Conservation (phyloP, 2,888 invertebrate species). For the Tiliacea aurago region DNA sequence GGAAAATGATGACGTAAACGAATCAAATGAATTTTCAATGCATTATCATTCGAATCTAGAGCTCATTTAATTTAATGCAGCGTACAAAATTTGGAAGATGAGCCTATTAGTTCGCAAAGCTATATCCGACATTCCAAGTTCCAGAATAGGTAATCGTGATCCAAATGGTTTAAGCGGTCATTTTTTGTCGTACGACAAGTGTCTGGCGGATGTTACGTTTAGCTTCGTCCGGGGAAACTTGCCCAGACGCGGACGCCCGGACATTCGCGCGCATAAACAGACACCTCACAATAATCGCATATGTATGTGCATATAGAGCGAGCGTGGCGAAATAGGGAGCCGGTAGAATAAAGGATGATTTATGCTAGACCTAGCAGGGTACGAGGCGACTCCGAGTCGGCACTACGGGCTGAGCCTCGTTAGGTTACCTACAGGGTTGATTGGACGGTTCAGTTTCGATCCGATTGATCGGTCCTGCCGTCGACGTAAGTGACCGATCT, state of each 20-base stretch:
- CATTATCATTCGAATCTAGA: constrained; percentile 10
- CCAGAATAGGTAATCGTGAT: constrained; percentile 21
- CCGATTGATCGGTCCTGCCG: no score
- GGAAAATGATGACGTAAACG: constrained; percentile 8
- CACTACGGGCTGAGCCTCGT: not conserved
- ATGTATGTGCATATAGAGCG: constrained; percentile 42
- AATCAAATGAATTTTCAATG: constrained; percentile 14
- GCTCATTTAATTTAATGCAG: constrained; percentile 4
- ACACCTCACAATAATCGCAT: constrained; percentile 41
- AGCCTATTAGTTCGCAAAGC: not conserved
- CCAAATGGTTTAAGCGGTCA: constrained; percentile 40
- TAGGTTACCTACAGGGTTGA: not conserved
- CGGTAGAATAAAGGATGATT: not conserved
- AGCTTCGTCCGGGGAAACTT: constrained; percentile 64
- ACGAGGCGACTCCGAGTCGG: not conserved
- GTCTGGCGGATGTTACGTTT: constrained; percentile 61
- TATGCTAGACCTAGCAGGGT: not conserved
- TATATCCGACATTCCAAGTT: constrained; percentile 6
- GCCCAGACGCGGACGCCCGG: constrained; percentile 54
- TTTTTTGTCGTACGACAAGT: constrained; percentile 50
- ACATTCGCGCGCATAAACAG: constrained; percentile 59
- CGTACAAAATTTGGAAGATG: not conserved
- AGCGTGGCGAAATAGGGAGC: constrained; percentile 42
- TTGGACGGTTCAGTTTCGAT: not conserved
- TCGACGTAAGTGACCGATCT: not conserved